Evolutionary conservation across 2,888 invertebrate genomes (phyloP).

Genomic region (Chromoteleia sp.): DNA sequence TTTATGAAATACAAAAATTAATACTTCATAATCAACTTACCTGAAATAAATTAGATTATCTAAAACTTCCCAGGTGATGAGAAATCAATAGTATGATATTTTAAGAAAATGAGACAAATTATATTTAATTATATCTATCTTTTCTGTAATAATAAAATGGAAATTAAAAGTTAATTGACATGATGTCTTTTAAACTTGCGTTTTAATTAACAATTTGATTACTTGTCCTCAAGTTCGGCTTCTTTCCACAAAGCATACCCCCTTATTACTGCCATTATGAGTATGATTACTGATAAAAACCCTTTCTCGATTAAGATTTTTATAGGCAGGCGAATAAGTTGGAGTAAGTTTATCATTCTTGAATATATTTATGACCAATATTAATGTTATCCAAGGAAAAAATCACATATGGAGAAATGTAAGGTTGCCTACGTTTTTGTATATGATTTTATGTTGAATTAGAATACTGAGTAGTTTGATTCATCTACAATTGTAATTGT

Average conservation of each 20-base stretch:
- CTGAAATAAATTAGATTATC: slow-evolving; percentile 29
- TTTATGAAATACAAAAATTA: slow-evolving; percentile 1
- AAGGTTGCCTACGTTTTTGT: slow-evolving; percentile 14
- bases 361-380: slow-evolving; percentile 19
- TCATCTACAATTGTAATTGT: slow-evolving; percentile 10
- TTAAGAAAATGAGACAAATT: slow-evolving; percentile 23
- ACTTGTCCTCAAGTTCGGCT: slow-evolving; percentile 67
- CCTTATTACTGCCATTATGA: slow-evolving; percentile 65
- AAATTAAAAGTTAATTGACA: slow-evolving; percentile 19
- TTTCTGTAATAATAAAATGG: slow-evolving; percentile 53
- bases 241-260: slow-evolving; percentile 67
- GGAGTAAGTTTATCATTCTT: slow-evolving; percentile 60
- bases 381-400: slow-evolving; percentile 15
- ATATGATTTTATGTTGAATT: slow-evolving; percentile 1
- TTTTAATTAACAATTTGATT: slow-evolving; percentile 33
- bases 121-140: slow-evolving; percentile 58
- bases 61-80: slow-evolving; percentile 35
- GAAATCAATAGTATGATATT: slow-evolving; percentile 17
- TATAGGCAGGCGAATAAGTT: slow-evolving; percentile 40
- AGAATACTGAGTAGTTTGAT: background rate
- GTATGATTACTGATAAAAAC: slow-evolving; percentile 63
- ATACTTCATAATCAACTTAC: slow-evolving; percentile 37
- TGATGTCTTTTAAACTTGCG: background rate
- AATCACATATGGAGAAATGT: slow-evolving; percentile 44
- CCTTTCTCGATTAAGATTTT: slow-evolving; percentile 67